These are phyloP conservation scores for Gracilinanus agilis DNA, from an alignment of 2,113 vertebrate species.

Conservation along the genomic window DNA sequence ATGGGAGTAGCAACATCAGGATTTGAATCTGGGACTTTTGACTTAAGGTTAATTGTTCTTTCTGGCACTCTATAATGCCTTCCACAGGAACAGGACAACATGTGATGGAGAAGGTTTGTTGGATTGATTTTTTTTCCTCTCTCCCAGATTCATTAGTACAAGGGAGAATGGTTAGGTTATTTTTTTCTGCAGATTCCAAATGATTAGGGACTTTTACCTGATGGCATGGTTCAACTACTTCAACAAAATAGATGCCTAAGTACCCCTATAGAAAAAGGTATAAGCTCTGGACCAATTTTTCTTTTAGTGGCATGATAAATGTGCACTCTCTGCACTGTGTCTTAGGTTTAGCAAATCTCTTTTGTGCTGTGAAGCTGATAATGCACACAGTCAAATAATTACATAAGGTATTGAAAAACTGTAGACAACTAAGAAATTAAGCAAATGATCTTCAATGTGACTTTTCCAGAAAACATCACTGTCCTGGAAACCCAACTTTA, in stretches of 20 bases:
- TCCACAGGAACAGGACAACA: neutral
- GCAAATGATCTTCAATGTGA: constrained; percentile 64
- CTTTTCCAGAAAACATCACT: constrained; percentile 43
- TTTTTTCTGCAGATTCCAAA: neutral
- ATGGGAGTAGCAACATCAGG: neutral
- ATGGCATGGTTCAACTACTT: neutral
- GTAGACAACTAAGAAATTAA: constrained; percentile 10
- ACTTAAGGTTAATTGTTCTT: neutral
- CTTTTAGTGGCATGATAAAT: neutral
- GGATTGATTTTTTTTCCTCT: neutral
- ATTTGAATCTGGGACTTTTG: neutral
- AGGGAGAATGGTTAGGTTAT: neutral
- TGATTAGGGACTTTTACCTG: neutral
- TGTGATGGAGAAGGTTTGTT: neutral
- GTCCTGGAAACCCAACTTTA: constrained; percentile 67
- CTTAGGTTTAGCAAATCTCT: neutral
- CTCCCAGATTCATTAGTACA: neutral
- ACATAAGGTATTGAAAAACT: neutral
- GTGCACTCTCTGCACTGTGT: neutral
- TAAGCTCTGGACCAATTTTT: neutral
- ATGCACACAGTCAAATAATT: neutral
- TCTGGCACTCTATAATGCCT: neutral
- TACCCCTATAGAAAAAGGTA: neutral
- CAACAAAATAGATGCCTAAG: neutral
- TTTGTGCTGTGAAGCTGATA: constrained; percentile 32